Evolutionary conservation across 2,113 vertebrate genomes (phyloP), one percentile per base, ranked within the genome.

Genomic region (Vulpes vulpes): DNA sequence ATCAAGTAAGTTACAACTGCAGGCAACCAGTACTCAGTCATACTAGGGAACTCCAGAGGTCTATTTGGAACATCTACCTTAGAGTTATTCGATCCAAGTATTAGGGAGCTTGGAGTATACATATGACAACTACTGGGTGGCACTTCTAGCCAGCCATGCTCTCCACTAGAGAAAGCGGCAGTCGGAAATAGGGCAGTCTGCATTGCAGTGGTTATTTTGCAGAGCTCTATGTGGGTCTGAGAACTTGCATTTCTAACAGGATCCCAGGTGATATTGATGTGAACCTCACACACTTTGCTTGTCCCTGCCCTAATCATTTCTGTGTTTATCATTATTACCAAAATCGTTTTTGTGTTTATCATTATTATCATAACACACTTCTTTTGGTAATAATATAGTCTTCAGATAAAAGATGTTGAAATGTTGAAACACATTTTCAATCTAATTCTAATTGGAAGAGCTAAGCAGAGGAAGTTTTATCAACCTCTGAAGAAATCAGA

Each of bases 211-310:
- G 9, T 43, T 62, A 53, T 3, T 23, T 76, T 35, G 32, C 62
- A 79, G 59, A 10, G 6, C 65, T 74, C 2, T 27, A 25, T n/a
- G n/a, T 51, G 7, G 23, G 10, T 38, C 30, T 51, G 22, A 51
- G 59, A 71, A 89, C 23, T 30, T 82, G 49, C 23, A 71, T 89
- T 94, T 94, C 73, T 94, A 82, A 57, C 11, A 86, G 89, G 64
- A 81, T 62, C 35, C 25, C 11, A 57, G 8, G 27, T 9, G 6
- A 38, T 35, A 16, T 5, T 55, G 25, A 14, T 67, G 19, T 8
- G 62, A 69, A 19, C 22, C 9, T 55, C 51, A 71, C 38, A n/a
- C 16, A 7, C 5, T 76, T 32, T 49, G 16, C 19, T 49, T 84
- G 49, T 22, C 32, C 53, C 65, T 80, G 14, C 3, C 57, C 38